phyloP scores from a whole-genome alignment of 2,113 vertebrate genomes.

The Lipotes vexillifer region DNA sequence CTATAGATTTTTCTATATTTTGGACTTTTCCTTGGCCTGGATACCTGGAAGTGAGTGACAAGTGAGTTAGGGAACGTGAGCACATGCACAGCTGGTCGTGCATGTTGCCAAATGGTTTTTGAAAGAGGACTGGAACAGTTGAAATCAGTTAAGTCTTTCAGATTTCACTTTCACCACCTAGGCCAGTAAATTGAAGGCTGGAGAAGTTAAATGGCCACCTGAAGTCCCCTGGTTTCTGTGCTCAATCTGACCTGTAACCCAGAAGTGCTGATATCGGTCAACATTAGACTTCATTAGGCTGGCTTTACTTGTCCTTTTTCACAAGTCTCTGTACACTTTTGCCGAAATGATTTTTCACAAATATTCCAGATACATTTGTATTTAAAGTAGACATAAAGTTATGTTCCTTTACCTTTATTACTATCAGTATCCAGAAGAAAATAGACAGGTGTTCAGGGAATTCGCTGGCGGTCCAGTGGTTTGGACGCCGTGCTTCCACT shows the following conservation, averaged over 20 bases:
- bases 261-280: neutral
- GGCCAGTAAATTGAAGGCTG: neutral
- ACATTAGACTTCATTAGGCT: neutral
- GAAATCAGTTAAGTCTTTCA: neutral
- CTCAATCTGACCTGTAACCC: neutral
- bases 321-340: neutral
- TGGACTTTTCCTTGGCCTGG: neutral
- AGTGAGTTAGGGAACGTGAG: neutral
- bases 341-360: neutral
- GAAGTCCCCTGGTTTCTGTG: neutral
- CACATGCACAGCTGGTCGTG: neutral
- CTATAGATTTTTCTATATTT: neutral
- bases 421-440: neutral
- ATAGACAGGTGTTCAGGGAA: neutral
- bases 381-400: slow-evolving; percentile 14
- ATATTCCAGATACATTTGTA: neutral
- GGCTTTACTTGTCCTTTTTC: neutral
- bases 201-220: neutral
- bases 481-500: too few species aligned
- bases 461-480: too few species aligned
- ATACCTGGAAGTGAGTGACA: neutral
- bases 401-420: neutral
- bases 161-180: neutral
- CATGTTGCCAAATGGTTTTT: neutral
- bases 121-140: neutral